These are phyloP conservation scores for Diceros bicornis DNA, from an alignment of 2,797 vertebrate species.

Conservation along the genomic window DNA sequence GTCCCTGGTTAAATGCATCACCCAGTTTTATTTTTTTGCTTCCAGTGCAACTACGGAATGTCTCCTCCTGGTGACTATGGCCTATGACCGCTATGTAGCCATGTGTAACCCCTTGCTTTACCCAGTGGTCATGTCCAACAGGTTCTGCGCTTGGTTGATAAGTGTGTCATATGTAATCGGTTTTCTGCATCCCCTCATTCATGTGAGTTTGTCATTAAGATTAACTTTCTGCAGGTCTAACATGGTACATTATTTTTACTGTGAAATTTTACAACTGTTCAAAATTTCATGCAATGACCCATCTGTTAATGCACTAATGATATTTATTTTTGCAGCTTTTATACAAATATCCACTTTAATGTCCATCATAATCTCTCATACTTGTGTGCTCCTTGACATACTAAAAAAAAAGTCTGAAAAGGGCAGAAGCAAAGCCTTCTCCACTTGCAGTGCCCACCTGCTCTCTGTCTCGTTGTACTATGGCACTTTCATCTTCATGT, in stretches of 20 bases:
- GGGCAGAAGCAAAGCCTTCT: conserved; percentile 53
- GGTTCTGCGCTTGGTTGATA: conserved; percentile 55
- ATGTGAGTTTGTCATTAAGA: neutral
- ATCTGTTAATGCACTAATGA: neutral
- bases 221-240: conserved; percentile 39
- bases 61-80: conserved; percentile 79
- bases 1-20: neutral
- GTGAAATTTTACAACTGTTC: conserved; percentile 56
- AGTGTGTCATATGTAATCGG: neutral
- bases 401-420: conserved; percentile 18
- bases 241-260: conserved; percentile 57
- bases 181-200: conserved; percentile 50
- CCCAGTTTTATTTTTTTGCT: conserved; percentile 49
- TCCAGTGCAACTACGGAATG: conserved; percentile 72
- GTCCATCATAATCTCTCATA: conserved; percentile 23
- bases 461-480: conserved; percentile 21
- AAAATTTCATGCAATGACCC: conserved; percentile 50
- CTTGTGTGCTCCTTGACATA: neutral
- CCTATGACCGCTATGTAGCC: conserved; percentile 78
- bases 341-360: conserved; percentile 51
- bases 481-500: conserved; percentile 36
- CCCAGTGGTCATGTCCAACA: conserved; percentile 72
- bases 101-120: conserved; percentile 80
- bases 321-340: neutral
- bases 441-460: neutral